Percentiles rank a stretch among this genome's conserved stretches.
phyloP scores from a whole-genome alignment of 2,888 invertebrate genomes.

The Phrixothrix hirtus region DNA sequence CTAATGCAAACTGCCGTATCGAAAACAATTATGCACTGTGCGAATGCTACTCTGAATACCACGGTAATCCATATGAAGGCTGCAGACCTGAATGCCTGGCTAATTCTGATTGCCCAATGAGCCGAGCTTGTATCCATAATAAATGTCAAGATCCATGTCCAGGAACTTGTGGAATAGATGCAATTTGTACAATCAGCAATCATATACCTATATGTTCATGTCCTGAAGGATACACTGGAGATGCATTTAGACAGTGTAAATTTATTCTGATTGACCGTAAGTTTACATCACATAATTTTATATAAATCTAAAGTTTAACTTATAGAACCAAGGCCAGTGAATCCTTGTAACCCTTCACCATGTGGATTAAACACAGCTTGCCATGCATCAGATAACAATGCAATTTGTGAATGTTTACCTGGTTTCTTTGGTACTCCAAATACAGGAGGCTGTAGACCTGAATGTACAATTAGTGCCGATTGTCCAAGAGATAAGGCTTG shows the following conservation, averaged over 20 bases:
- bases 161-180: constrained; percentile 81
- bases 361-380: constrained; percentile 82
- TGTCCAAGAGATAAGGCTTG: constrained; percentile 77
- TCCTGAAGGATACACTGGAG: constrained; percentile 59
- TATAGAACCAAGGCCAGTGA: constrained; percentile 43
- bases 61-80: constrained; percentile 75
- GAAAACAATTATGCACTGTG: constrained; percentile 73
- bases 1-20: constrained; percentile 77
- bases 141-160: constrained; percentile 85
- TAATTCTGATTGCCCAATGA: constrained; percentile 82
- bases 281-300: neutral
- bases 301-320: neutral
- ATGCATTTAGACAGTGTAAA: constrained; percentile 60
- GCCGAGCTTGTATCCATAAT: constrained; percentile 79
- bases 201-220: constrained; percentile 67
- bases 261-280: neutral
- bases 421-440: constrained; percentile 75
- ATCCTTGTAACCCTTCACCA: constrained; percentile 64
- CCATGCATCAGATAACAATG: constrained; percentile 58
- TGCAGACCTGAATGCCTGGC: constrained; percentile 84
- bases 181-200: constrained; percentile 75
- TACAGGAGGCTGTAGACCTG: constrained; percentile 74
- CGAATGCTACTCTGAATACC: constrained; percentile 71
- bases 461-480: constrained; percentile 81
- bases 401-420: constrained; percentile 74